Evolutionary conservation across 2,888 invertebrate genomes (phyloP), one percentile per base, ranked within the genome.

Genomic region (Ypsolopha sequella): DNA sequence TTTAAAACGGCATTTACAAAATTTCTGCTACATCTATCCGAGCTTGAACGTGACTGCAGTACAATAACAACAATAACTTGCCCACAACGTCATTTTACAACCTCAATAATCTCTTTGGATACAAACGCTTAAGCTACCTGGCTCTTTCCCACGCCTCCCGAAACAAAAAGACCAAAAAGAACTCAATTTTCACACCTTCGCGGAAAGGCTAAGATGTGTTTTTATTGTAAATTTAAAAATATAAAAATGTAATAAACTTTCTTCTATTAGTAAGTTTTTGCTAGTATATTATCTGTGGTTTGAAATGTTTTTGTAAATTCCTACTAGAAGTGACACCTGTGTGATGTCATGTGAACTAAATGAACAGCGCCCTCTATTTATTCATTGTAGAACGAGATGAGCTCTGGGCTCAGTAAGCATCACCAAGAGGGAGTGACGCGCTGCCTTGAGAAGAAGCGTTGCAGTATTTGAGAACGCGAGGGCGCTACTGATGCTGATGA

Each of bases 161-260:
- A 65, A 65, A 66, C 61, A 63, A 63, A 55, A 61, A 56, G 62
- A 64, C 60, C 59, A 64, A 65, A 66, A 62, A 67, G 68, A 68
- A 68, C 70, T 74, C 70, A 79, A 80, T 81, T 84, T 84, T 85
- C 82, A 85, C 86, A 85, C 86, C 85, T 85, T 76, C 76, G 75
- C 73, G 72, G 78, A 76, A 79, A 76, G 76, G 70, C 71, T 75
- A 75, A 70, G 68, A 69, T 57, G 63, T 63, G 68, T 64, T 76
- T 80, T 80, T 80, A 79, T 78, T 77, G 73, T 67, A 70, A 70
- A 73, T 79, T 75, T 80, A 76, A 82, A 81, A 74, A 80, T 77
- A 78, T 79, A 75, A 80, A 71, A 67, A 71, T 63, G 63, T 65
- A 63, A 63, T 61, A 72, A 76, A 77, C 76, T 79, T 79, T 76